Base-by-base conservation (phyloP, 2,113 vertebrate genomes). In the Malurus melanocephalus region DNA sequence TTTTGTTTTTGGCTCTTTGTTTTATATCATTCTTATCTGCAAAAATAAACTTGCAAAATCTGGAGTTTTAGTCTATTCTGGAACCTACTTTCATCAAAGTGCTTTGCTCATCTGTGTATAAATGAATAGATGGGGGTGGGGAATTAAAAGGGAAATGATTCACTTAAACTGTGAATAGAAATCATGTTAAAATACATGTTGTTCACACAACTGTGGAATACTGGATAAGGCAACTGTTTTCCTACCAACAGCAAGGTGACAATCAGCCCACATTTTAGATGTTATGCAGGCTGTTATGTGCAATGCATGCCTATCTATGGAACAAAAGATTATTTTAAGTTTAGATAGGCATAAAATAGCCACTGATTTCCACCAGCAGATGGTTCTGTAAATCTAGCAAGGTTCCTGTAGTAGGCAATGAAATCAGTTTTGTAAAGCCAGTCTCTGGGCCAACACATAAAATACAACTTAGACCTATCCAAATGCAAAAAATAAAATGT, bases 1-100 rank as follows among this genome's bases (percentile, higher is more conserved):
- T 75, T 86, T 65, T 40, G 30, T 26, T 81, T 90, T 84, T 66
- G 48, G 17, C 19, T 91, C 32, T 42, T 80, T 89, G 76, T 87
- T 92, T 88, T 82, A 83, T 64, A 72, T 66, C 21, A 66, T 69
- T 72, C 43, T 59, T 82, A 35, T 52, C 71, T 88, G 67, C 56
- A 92, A 93, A 92, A 76, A 94, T 92, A 93, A 95, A 86, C 72
- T 88, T 92, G 49, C 68, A 87, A n/a, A 92, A 80, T 94, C 73
- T 93, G 80, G 74, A 88, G 21, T 91, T 81, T 85, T 84, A 87
- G n/a, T 91, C 76, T 85, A 59, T 95, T 94, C 67, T 87, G 68
- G 81, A 93, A 91, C 53, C 46, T 87, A 57, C 77, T 92, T 93
- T 84, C 55, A 88, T 94, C 56, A 75, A 90, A 93, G 69, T 78